Percentiles rank a stretch among this genome's conserved stretches.
Conservation (phyloP, 2,888 invertebrate genomes). For the Melikaiella ostensackeni region DNA sequence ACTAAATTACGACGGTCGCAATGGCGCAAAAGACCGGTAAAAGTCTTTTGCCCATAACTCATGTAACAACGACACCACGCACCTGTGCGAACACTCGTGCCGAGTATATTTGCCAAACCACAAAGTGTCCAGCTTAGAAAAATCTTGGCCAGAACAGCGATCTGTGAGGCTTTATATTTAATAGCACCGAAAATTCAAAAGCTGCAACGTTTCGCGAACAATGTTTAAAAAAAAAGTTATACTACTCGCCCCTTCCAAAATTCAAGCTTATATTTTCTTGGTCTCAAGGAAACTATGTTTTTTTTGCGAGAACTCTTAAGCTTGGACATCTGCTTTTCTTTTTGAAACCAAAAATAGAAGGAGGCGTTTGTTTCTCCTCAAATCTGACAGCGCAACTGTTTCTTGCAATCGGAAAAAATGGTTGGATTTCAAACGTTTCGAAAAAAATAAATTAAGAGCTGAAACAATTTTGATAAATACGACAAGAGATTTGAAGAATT, state of each 20-base stretch:
- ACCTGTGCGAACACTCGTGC: slow-evolving; percentile 66
- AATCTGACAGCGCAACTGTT: background rate
- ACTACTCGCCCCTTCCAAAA: background rate
- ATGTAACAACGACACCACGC: slow-evolving; percentile 59
- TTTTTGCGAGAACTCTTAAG: background rate
- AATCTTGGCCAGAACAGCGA: slow-evolving; percentile 67
- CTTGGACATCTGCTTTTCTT: background rate
- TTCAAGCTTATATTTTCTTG: background rate
- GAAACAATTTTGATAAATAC: no score
- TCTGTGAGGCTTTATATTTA: slow-evolving; percentile 51
- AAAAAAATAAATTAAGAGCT: no score
- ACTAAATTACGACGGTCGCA: slow-evolving; percentile 47
- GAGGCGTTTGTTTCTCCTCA: background rate
- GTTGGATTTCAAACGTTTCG: no score
- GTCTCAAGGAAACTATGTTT: background rate
- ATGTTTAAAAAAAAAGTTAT: background rate
- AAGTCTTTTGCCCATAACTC: slow-evolving; percentile 61
- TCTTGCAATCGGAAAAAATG: no score
- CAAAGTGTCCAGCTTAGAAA: slow-evolving; percentile 64
- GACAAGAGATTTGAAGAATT: no score
- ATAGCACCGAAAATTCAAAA: background rate
- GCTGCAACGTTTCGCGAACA: background rate
- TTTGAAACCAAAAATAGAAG: background rate
- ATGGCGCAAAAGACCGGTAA: slow-evolving; percentile 35
- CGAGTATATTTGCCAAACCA: slow-evolving; percentile 69